A percentile compares a stretch with the other conserved stretches of the same genome.
Evolutionary conservation across 23 tunicate genomes (phyloP).

Genomic region (Botrylloides violaceus): DNA sequence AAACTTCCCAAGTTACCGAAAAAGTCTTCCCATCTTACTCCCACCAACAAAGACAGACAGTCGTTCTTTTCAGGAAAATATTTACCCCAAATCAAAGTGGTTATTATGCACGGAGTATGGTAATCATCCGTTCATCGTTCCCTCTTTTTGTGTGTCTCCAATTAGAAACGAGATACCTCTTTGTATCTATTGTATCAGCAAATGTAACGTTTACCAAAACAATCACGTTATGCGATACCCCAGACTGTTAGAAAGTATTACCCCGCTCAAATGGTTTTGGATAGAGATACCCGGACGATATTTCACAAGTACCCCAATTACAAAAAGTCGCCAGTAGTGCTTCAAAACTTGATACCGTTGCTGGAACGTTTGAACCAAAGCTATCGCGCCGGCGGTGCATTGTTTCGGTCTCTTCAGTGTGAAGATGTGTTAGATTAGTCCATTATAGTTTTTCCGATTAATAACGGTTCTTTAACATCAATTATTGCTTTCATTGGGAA

Average conservation of each 20-base stretch:
- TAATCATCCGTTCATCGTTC: conserved; percentile 4
- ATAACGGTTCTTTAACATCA: neutral
- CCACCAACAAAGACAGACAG: conserved; percentile 18
- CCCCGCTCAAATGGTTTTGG: conserved; percentile 15
- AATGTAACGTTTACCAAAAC: conserved; percentile 24
- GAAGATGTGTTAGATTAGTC: neutral
- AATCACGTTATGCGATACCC: conserved; percentile 2
- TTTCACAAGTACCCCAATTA: conserved; percentile 2
- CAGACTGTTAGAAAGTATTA: conserved; percentile 3
- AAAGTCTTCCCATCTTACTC: neutral
- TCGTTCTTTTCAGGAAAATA: conserved; percentile 3
- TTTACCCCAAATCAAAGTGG: conserved; percentile 15
- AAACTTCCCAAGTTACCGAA: conserved; percentile 8
- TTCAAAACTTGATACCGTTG: conserved; percentile 4
- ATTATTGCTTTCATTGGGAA: too few relatives aligned
- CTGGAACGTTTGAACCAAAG: conserved; percentile 26
- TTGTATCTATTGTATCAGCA: conserved; percentile 13
- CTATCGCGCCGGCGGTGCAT: conserved; percentile 9
- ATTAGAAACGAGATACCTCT: conserved; percentile 19
- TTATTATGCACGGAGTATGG: conserved; percentile 1
- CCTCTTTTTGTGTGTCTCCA: conserved; percentile 5
- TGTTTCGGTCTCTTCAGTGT: neutral
- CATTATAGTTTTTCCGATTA: neutral
- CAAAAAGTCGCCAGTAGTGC: conserved; percentile 8
- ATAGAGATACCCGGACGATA: conserved; percentile 10